Percentiles rank a stretch among this genome's conserved stretches.
Evolutionary conservation across 2,797 vertebrate species (phyloP).

Genomic region (Micropoecilia bifurca): DNA sequence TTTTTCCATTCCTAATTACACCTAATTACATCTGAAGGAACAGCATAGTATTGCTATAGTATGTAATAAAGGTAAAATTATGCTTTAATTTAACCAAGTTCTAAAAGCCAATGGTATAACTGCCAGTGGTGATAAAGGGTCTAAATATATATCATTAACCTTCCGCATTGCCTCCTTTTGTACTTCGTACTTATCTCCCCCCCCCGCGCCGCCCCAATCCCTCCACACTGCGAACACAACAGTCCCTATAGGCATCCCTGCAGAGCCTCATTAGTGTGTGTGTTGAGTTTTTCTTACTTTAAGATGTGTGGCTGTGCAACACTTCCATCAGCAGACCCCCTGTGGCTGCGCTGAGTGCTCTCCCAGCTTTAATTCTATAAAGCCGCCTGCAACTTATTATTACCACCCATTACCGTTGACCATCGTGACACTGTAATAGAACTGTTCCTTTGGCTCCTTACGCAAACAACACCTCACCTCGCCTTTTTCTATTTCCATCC

Average conservation of each 20-base stretch:
- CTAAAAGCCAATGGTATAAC: slow-evolving; percentile 3
- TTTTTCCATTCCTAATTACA: background rate
- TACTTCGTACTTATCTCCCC: slow-evolving; percentile 2
- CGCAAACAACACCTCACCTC: background rate
- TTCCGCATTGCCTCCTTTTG: slow-evolving; percentile 13
- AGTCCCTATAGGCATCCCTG: slow-evolving; percentile 36
- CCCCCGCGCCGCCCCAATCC: background rate
- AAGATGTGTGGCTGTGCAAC: slow-evolving; percentile 29
- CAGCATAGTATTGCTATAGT: background rate
- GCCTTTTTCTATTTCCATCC: background rate
- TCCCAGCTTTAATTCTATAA: slow-evolving; percentile 59
- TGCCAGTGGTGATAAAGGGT: background rate
- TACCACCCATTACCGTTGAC: slow-evolving; percentile 63
- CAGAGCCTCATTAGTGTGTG: slow-evolving; percentile 57
- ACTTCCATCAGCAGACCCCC: slow-evolving; percentile 59
- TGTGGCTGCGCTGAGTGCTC: slow-evolving; percentile 60
- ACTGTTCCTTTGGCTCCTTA: slow-evolving; percentile 41
- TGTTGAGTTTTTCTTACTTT: slow-evolving; percentile 30
- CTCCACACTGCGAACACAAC: slow-evolving; percentile 14
- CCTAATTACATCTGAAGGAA: background rate
- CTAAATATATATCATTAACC: slow-evolving; percentile 20
- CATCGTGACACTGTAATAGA: slow-evolving; percentile 58
- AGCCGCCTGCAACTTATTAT: slow-evolving; percentile 67
- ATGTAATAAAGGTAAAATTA: background rate
- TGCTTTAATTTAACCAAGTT: slow-evolving; percentile 2